Evolutionary conservation across 1,140 invertebrate species (phyloP), one percentile per base, ranked within the genome.

Genomic region (Drepana arcuata): DNA sequence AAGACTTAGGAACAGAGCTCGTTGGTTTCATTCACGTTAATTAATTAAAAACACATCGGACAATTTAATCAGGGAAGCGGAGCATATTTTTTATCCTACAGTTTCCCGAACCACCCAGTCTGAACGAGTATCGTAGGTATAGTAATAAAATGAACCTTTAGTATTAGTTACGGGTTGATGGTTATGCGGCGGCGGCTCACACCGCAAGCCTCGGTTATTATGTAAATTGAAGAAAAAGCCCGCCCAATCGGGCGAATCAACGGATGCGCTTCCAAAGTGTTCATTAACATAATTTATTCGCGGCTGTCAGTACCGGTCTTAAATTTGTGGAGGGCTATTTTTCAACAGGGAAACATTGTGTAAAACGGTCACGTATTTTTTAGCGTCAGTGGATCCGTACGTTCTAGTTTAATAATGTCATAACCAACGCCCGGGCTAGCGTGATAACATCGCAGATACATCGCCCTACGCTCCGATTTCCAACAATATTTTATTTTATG

Each of bases 221-320:
- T 71, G 67, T 57, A 73, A 69, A 78, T 71, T 48, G 48, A 41
- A 59, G 58, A 64, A 73, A 65, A 61, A 59, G 49, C 44, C 41
- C 36, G 36, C 32, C 54, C 61, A 60, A 75, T 73, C 60, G 60
- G 51, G 35, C 45, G 62, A 67, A 80, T 75, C 63, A 69, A 66
- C 63, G 58, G 64, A 78, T 74, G 69, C 69, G 67, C 73, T 74
- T 73, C 60, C 56, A 69, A 78, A 80, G 60, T 59, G 56, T 72
- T 74, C 71, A 75, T 81, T 81, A 81, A 47, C 73, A 81, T 81
- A 81, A 81, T 81, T 74, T 81, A 81, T 81, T 69, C 73, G 60
- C 36, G 45, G 54, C 67, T 69, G 71, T 74, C 75, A 78, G 65
- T 68, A 49, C 58, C 55, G 66, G 55, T 59, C 71, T 75, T 72